Percentiles rank a stretch among this genome's conserved stretches.
Evolutionary conservation across 2,888 invertebrate species (phyloP).

Genomic region (Mesorhabditis belari): DNA sequence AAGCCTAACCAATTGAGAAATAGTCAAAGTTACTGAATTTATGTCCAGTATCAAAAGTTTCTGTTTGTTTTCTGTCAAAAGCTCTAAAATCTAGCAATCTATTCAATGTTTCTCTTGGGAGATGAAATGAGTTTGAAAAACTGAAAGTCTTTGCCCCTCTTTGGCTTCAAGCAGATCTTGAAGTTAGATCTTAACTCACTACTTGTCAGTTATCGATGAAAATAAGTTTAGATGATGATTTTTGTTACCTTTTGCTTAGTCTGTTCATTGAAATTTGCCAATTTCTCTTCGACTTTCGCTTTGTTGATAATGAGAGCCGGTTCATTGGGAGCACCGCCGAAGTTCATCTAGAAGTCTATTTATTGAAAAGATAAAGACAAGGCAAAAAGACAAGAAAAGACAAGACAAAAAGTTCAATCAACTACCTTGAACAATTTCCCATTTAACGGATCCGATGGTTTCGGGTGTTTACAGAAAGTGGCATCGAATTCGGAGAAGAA

Average conservation of each 20-base stretch:
- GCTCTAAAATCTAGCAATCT: too few species aligned
- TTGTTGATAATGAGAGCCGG: background rate
- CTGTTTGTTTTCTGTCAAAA: too few species aligned
- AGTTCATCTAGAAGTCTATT: background rate
- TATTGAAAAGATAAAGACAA: too few species aligned
- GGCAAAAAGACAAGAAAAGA: too few species aligned
- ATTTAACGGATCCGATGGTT: background rate
- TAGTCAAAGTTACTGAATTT: too few species aligned
- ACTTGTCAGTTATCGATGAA: background rate
- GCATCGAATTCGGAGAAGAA: background rate
- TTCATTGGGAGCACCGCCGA: background rate
- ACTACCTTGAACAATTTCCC: background rate
- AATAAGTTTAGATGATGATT: background rate
- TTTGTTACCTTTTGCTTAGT: background rate
- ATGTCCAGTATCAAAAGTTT: too few species aligned
- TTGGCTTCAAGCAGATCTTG: background rate
- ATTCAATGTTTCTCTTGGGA: too few species aligned
- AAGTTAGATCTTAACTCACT: background rate
- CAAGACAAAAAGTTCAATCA: background rate
- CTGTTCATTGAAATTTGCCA: background rate
- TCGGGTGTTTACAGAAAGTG: background rate
- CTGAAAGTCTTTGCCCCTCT: too few species aligned
- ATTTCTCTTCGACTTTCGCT: background rate
- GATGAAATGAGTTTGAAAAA: too few species aligned
- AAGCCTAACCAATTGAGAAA: too few species aligned